Base-by-base conservation (phyloP, 2,888 invertebrate species). In the Drosophila picticornis region DNA sequence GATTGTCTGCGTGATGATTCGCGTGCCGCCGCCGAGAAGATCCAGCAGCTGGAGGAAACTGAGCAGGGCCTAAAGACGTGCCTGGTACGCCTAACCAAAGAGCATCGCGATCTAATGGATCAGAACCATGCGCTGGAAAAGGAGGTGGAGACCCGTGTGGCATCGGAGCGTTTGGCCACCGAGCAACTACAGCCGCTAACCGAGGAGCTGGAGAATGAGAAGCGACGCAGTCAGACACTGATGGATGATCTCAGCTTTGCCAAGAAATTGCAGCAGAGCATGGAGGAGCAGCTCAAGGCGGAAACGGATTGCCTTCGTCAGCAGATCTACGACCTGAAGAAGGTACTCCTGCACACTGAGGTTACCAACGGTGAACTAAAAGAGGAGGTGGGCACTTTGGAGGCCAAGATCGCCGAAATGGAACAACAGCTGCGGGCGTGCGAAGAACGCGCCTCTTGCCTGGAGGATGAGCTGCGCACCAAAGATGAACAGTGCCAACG, bases 291-390 rank as follows among this genome's bases (percentile, higher is more conserved):
- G 53, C 93, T 94, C 76, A 88, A 93, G 72, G 93, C 93, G 29
- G 95, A 95, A 83, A 83, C 95, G 56, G 94, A 94, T 16, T 80
- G 90, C 19, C 91, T 95, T 61, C 94, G 94, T 62, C 94, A 93
- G 50, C 95, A 95, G 78, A 92, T 96, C 59, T 93, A 92, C 48
- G 94, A 95, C 62, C 81, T 94, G 29, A 94, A 93, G 81, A 95
- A 95, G 91, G 94, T 94, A 80, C 94, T 95, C 72, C 94, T 95
- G 87, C 95, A 96, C 64, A 93, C 95, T 64, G 96, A 96, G 88
- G 95, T 96, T 52, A 96, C 95, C 34, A 96, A 95, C 81, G 94
- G 95, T 66, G 96, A 96, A 92, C 93, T 96, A 13, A 95, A 94
- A 83, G 96, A 96, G 91, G 96, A 96, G 94, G 96, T 96, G 34